Base-by-base conservation (phyloP, 2,888 invertebrate genomes). In the Oligia fasciuncula region DNA sequence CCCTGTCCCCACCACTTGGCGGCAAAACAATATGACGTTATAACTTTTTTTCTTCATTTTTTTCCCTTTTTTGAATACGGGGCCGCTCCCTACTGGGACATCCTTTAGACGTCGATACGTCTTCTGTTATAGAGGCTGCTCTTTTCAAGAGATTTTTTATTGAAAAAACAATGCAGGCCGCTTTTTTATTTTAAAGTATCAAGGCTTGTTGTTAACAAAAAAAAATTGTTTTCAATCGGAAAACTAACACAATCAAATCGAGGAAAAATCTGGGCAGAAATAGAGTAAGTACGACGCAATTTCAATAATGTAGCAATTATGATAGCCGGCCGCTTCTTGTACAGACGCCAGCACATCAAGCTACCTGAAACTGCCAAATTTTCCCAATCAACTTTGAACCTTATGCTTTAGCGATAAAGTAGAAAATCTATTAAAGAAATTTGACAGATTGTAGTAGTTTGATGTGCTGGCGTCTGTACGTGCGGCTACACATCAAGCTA, bases 1-100 rank as follows among this genome's bases (percentile, higher is more conserved):
- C 89, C 89, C 90, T 72, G 68, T 88, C 91, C 91, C 91, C 92
- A 90, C 91, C 94, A 93, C 94, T 94, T 94, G 94, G 95, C 93
- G 94, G 96, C 96, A 96, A 97, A 96, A 97, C 96, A 97, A 97
- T 97, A 96, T 97, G 96, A 96, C 96, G 96, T 95, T 96, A 97
- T 96, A 96, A 95, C 95, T 96, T 97, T 96, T 96, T 96, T 96
- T 96, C 93, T 95, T 94, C 94, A 94, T 95, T 95, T 96, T 95
- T 95, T 95, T 93, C 94, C 95, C 94, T 94, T 96, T 95, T 96
- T 96, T 95, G 95, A 95, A 96, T 95, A 95, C 94, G 94, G 92
- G 89, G 90, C 86, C 91, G 92, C 94, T 93, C 95, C 95, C 94
- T 93, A 91, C 91, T 88, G 94, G 92, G 93, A 93, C 93, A 93